These are phyloP conservation scores for Pelusios castaneus DNA, from an alignment of 2,113 vertebrate species.

Conservation along the genomic window DNA sequence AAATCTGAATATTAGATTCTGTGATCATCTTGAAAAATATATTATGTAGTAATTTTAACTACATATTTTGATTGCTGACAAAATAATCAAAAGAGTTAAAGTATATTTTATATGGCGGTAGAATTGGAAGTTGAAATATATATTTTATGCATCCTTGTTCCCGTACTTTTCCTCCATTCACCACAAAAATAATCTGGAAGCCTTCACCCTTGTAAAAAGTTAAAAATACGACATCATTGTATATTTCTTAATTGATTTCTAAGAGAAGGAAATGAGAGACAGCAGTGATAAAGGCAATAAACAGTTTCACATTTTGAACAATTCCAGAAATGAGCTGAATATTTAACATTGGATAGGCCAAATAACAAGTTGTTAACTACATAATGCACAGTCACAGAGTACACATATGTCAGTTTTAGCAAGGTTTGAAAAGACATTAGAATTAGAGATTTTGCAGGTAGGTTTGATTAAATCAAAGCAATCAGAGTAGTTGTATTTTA, in stretches of 20 bases:
- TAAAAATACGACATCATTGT: slow-evolving; percentile 53
- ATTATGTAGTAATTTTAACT: not conserved
- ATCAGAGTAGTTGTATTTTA: slow-evolving; percentile 51
- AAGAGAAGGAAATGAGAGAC: slow-evolving; percentile 65
- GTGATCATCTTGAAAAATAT: not conserved
- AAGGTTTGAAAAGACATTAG: slow-evolving; percentile 69
- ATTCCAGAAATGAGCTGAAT: slow-evolving; percentile 66
- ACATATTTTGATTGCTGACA: not conserved
- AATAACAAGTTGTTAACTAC: slow-evolving; percentile 75
- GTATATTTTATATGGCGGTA: slow-evolving; percentile 30
- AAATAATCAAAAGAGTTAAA: not conserved
- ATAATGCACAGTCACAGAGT: slow-evolving; percentile 65
- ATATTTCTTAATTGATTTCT: slow-evolving; percentile 68
- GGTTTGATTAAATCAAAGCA: slow-evolving; percentile 73
- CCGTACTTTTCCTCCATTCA: slow-evolving; percentile 37
- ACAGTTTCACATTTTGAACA: slow-evolving; percentile 73
- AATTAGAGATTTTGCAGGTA: slow-evolving; percentile 70
- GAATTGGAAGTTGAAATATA: slow-evolving; percentile 25
- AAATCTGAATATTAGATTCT: not conserved
- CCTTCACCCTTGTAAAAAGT: slow-evolving; percentile 39
- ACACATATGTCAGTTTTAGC: slow-evolving; percentile 65
- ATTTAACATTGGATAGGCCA: slow-evolving; percentile 71
- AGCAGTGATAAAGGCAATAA: slow-evolving; percentile 58
- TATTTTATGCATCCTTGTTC: slow-evolving; percentile 41
- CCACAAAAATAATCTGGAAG: slow-evolving; percentile 48